Percentiles rank a stretch among this genome's conserved stretches.
phyloP scores from a whole-genome alignment of 2,797 vertebrate genomes.

The Ctenopoma multispine region DNA sequence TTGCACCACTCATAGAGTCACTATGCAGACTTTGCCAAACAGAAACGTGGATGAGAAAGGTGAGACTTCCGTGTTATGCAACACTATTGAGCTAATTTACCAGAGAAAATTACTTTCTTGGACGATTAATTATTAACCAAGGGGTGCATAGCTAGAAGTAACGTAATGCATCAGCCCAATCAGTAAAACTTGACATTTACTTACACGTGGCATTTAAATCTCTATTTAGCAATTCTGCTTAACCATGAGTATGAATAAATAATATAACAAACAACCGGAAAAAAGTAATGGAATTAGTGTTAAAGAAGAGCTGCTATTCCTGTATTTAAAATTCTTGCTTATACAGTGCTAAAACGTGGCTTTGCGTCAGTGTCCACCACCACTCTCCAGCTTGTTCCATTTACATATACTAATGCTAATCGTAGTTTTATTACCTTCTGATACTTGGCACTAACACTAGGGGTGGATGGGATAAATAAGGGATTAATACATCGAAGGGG shows the following conservation, averaged over 20 bases:
- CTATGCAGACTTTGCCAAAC: neutral
- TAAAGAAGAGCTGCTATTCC: neutral
- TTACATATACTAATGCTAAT: no score
- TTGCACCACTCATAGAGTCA: neutral
- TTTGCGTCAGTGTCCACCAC: neutral
- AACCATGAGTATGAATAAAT: neutral
- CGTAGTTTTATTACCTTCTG: no score
- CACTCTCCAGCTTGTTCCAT: no score
- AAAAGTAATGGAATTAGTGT: neutral
- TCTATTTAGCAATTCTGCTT: neutral
- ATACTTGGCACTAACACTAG: no score
- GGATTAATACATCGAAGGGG: no score
- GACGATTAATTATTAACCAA: conserved; percentile 37
- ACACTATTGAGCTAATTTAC: conserved; percentile 28
- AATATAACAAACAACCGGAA: neutral
- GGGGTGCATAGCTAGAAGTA: neutral
- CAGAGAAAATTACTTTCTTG: conserved; percentile 37
- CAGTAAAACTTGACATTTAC: neutral
- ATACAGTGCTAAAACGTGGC: neutral
- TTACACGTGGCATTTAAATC: conserved; percentile 17
- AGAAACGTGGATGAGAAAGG: neutral
- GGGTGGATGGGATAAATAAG: no score
- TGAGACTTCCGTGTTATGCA: conserved; percentile 38
- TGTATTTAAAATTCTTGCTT: neutral
- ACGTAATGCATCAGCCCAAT: conserved; percentile 1